These are phyloP conservation scores for Phycodurus eques DNA, from an alignment of 2,113 vertebrate species.

Conservation along the genomic window DNA sequence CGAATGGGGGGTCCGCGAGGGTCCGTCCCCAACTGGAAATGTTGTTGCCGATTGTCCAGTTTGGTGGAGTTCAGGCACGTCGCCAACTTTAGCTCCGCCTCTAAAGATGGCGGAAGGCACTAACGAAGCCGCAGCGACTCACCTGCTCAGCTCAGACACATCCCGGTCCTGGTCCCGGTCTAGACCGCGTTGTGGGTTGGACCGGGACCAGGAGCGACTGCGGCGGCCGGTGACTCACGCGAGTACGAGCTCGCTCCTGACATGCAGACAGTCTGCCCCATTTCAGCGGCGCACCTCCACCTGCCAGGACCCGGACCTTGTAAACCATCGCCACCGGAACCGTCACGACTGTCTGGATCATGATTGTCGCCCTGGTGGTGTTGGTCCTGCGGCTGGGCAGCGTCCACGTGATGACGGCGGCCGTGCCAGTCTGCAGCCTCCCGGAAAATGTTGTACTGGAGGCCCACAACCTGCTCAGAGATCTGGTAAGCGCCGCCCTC, in stretches of 20 bases:
- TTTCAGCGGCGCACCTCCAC: neutral
- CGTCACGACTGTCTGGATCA: neutral
- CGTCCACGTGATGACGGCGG: neutral
- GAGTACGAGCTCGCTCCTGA: neutral
- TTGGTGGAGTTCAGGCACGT: neutral
- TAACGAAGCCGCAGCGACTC: neutral
- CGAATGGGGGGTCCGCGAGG: too few relatives aligned
- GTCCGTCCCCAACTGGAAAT: too few relatives aligned
- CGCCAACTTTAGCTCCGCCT: neutral
- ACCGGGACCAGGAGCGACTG: neutral
- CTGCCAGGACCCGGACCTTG: neutral
- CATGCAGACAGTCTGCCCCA: neutral
- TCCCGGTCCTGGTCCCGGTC: neutral
- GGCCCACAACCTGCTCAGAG: neutral
- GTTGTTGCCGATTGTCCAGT: neutral
- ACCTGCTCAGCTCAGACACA: neutral
- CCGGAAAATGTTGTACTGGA: neutral
- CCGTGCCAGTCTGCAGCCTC: neutral
- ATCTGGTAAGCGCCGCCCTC: neutral
- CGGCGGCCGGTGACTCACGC: neutral
- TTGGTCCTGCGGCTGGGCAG: neutral
- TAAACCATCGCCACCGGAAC: neutral
- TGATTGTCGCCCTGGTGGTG: neutral
- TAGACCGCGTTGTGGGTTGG: neutral
- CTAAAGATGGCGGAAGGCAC: neutral